phyloP scores from a whole-genome alignment of 2,797 vertebrate species.

The Onychomys torridus region DNA sequence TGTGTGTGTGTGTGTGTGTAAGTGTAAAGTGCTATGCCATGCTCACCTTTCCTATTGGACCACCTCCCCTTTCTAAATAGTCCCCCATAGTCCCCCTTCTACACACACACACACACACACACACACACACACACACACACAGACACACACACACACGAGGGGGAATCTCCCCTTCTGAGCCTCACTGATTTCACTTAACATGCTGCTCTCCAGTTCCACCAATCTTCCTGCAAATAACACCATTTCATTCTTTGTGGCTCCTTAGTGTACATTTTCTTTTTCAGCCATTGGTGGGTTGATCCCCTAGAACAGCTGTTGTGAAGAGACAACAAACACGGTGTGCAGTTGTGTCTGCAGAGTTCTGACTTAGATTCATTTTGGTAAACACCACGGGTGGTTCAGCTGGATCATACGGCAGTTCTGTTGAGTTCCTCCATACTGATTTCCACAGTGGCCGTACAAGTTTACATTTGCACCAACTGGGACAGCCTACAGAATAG shows the following conservation, averaged over 20 bases:
- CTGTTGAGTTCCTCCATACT: background rate
- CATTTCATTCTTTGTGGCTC: background rate
- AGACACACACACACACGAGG: background rate
- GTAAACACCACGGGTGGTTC: background rate
- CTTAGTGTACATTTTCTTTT: background rate
- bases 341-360: background rate
- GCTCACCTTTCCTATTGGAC: background rate
- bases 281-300: background rate
- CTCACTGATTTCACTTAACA: background rate
- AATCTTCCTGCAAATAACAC: too few relatives aligned
- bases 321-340: background rate
- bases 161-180: background rate
- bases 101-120: background rate
- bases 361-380: background rate
- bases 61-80: background rate
- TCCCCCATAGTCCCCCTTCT: background rate
- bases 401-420: background rate
- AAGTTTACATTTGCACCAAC: background rate
- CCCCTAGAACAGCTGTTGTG: background rate
- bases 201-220: background rate
- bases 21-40: background rate
- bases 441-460: background rate
- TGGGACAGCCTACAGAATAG: background rate
- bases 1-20: too few relatives aligned
- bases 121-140: background rate